Evolutionary conservation across 1,140 invertebrate genomes (phyloP), one percentile per base, ranked within the genome.

Genomic region (Sycophaga agraensis): DNA sequence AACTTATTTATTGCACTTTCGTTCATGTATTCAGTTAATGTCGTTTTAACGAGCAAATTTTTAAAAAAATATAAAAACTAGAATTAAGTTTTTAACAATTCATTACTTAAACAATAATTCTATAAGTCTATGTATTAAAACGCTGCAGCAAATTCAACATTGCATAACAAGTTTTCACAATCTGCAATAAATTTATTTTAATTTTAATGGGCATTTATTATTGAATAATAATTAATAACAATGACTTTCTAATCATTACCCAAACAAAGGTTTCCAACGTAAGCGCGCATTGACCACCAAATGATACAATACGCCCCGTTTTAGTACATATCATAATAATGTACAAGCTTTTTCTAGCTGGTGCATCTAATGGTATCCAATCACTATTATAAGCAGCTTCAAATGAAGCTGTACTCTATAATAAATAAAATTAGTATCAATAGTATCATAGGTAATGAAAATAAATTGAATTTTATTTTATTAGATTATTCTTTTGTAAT

Each of bases 211-310:
- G n/a, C n/a, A n/a, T n/a, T 12, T 31, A 50, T 35, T 46, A 46
- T 12, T 28, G 21, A 19, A 14, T 37, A 31, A 16, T 35, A 19
- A 21, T 42, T 19, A n/a, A 34, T 48, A 34, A 46, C 7, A 54
- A 26, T n/a, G 17, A 1, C 11, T 54, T 8, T 40, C 21, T 31
- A 22, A 40, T 21, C 54, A 49, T 64, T 70, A 73, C 71, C 65
- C 66, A 63, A 34, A 66, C 55, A 64, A 69, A 73, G 22, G 68
- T 73, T 14, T 66, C 54, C 14, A 71, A 39, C 14, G 66, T 69
- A 42, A 73, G 26, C 16, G 39, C 58, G 45, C 71, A 71, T 22
- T 68, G 66, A 9, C 68, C 66, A 17, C 66, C 68, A 39, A 63
- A 69, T 28, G 61, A 68, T n/a, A 70, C 72, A 61, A 49, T 24